A percentile compares a stretch with the other conserved stretches of the same genome.
Conservation (phyloP, 2,113 vertebrate genomes). For the Oreocharis arfaki region DNA sequence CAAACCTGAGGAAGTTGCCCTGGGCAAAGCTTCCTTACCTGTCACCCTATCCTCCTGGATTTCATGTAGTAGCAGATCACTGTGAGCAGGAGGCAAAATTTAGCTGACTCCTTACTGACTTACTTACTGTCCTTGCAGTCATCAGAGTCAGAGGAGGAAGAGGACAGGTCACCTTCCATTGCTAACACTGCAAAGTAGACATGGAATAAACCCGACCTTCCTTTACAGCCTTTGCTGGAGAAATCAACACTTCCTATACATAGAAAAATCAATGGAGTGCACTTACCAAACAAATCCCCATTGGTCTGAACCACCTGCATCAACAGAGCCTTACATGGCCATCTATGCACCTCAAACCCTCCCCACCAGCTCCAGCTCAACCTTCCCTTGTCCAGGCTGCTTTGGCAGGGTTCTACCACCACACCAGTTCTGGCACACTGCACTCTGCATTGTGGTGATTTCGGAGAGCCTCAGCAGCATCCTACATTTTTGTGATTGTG, state of each 20-base stretch:
- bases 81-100: not conserved
- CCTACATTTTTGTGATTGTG: not conserved
- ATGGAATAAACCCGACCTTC: not conserved
- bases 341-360: not conserved
- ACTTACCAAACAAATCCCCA: not conserved
- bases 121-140: not conserved
- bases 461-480: not conserved
- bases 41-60: not conserved
- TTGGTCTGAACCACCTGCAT: not conserved
- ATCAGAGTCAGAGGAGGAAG: not conserved
- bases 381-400: rapidly evolving
- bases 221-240: not conserved
- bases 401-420: not conserved
- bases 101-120: not conserved
- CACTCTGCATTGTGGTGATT: not conserved
- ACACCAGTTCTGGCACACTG: not conserved
- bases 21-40: not conserved
- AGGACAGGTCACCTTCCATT: not conserved
- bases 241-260: slow-evolving; percentile 1
- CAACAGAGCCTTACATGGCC: not conserved
- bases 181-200: not conserved
- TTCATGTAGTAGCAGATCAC: not conserved
- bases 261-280: slow-evolving; percentile 11
- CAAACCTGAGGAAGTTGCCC: not conserved
- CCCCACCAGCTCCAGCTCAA: not conserved